A percentile compares a stretch with the other conserved stretches of the same genome.
Evolutionary conservation across 2,888 invertebrate genomes (phyloP).

Genomic region (Carcina quercana): DNA sequence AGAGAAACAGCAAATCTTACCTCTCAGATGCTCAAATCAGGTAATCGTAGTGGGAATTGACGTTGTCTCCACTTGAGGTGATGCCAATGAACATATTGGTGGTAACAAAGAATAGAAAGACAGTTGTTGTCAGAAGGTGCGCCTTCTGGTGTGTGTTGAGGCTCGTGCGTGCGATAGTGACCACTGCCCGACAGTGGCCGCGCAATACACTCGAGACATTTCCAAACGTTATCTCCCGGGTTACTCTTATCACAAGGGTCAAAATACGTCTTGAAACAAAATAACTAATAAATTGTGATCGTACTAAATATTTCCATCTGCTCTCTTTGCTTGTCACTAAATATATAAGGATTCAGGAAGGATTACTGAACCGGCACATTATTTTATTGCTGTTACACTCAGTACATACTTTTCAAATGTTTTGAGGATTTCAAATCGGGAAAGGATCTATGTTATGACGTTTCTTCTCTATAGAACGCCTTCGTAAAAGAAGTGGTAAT

Average conservation of each 20-base stretch:
- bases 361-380: too few species aligned
- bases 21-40: slow-evolving; percentile 57
- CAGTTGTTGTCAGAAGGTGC: too few species aligned
- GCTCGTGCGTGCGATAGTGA: slow-evolving; percentile 26
- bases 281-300: slow-evolving; percentile 19
- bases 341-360: too few species aligned
- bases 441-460: too few species aligned
- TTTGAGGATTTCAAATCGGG: too few species aligned
- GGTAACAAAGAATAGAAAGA: slow-evolving; percentile 3
- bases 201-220: slow-evolving; percentile 27
- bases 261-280: slow-evolving; percentile 46
- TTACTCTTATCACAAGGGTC: slow-evolving; percentile 55
- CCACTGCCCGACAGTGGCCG: slow-evolving; percentile 16
- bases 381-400: too few species aligned
- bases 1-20: slow-evolving; percentile 36
- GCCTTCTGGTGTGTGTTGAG: slow-evolving; percentile 24
- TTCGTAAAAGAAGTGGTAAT: too few species aligned
- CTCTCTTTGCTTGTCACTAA: not conserved
- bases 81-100: slow-evolving; percentile 71
- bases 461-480: too few species aligned
- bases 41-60: slow-evolving; percentile 69
- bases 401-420: too few species aligned
- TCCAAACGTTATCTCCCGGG: slow-evolving; percentile 49
- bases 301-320: slow-evolving; percentile 7
- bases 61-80: slow-evolving; percentile 66